Base-by-base conservation (phyloP, 2,113 vertebrate species). In the Psammodynastes pulverulentus region DNA sequence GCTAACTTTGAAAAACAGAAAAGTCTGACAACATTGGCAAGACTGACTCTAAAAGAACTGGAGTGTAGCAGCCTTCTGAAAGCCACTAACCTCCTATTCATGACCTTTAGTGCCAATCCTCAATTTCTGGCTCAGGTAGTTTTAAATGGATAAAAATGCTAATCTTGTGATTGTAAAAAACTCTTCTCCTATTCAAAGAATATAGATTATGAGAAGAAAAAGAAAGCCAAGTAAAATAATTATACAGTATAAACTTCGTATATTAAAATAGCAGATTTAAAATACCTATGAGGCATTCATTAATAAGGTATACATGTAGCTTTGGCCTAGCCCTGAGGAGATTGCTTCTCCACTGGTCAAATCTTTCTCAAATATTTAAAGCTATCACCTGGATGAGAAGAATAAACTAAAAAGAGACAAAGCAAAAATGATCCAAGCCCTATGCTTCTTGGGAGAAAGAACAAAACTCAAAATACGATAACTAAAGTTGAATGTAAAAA, bases 21-120 rank as follows among this genome's bases (percentile, higher is more conserved):
- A 4, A 9, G 90, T 72, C 58, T 93, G 90, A 84, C 87, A 58
- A 89, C 84, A 26, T 62, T 96, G 94, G 92, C 94, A 95, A 93
- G 84, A 92, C 91, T 15, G 54, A 45, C 92, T 90, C 34, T n/a
- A 54, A 92, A 95, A 94, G 1, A 91, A 91, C 5, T 93, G 94
- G 72, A 88, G 17, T 12, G 0, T 84, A 90, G 91, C 45, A 9
- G 19, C 91, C 72, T 93, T 92, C 67, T 86, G 93, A 92, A 15
- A 49, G 3, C 94, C 39, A 91, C 0, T 86, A 90, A 94, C 58
- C 90, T 95, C 72, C 58, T 51, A 86, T 86, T 13, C 86, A 92
- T 86, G 88, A 94, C 51, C 72, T 90, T 95, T n/a, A 90, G 91
- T 93, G 45, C 34, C 79, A 62, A 94, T 15, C 84, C 43, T 92